These are phyloP conservation scores for Lepidurus couesii DNA, from an alignment of 1,140 invertebrate species.

Conservation along the genomic window DNA sequence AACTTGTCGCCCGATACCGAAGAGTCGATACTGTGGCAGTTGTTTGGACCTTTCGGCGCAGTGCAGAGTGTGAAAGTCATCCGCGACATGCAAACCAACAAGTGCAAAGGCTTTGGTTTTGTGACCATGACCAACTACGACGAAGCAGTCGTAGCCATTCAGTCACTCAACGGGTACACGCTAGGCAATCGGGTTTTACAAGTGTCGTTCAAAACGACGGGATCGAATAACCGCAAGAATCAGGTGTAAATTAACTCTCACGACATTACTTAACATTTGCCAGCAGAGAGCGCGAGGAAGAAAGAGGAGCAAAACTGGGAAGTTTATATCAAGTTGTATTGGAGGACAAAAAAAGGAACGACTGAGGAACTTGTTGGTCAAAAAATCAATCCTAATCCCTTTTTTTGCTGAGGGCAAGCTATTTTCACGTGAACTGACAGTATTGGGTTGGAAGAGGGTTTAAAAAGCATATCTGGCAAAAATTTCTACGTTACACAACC, in stretches of 20 bases:
- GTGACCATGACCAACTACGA: conserved; percentile 99
- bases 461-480: background rate
- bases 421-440: conserved; percentile 6
- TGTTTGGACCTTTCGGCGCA: conserved; percentile 98
- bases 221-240: conserved; percentile 35
- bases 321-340: background rate
- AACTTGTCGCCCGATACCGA: conserved; percentile 97
- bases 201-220: conserved; percentile 89
- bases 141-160: conserved; percentile 94
- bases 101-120: conserved; percentile 99
- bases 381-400: background rate
- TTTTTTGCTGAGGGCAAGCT: background rate
- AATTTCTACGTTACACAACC: background rate
- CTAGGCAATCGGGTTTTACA: conserved; percentile 95
- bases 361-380: too few species aligned
- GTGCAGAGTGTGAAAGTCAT: conserved; percentile 98
- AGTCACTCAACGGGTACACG: conserved; percentile 95
- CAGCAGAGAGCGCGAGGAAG: too few species aligned
- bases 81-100: conserved; percentile 93
- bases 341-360: background rate
- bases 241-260: conserved; percentile 28
- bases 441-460: background rate
- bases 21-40: conserved; percentile 96
- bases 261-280: too few species aligned
- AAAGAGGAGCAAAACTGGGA: background rate